phyloP scores from a whole-genome alignment of 23 tunicate species.

The Trididemnum nubilum region DNA sequence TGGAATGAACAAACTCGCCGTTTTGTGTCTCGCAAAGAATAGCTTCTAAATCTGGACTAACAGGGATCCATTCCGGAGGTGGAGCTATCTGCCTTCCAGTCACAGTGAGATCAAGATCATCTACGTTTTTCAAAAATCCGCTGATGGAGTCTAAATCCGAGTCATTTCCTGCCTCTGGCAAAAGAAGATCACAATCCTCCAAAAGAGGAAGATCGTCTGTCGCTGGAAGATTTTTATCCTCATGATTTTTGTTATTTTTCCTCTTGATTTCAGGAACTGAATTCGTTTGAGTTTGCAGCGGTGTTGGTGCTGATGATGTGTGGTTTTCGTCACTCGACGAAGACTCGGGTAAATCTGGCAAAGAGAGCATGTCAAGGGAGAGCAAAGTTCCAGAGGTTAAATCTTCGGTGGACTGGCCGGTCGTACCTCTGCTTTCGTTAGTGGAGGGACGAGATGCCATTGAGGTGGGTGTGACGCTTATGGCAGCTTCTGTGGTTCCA shows the following conservation, averaged over 20 bases:
- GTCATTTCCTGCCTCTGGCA: not conserved
- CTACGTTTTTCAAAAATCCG: slow-evolving; percentile 53
- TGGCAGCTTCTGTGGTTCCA: slow-evolving; percentile 5
- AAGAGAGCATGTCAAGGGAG: slow-evolving; percentile 8
- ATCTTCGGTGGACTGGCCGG: slow-evolving; percentile 16
- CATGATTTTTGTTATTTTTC: not conserved
- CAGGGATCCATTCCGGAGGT: slow-evolving; percentile 80
- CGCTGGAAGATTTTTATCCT: not conserved
- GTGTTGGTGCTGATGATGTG: not conserved
- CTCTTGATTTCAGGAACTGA: not conserved
- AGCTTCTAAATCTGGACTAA: slow-evolving; percentile 45
- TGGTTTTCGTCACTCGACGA: slow-evolving; percentile 28
- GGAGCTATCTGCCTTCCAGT: slow-evolving; percentile 74
- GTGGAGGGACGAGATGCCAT: slow-evolving; percentile 28
- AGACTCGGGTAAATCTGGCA: slow-evolving; percentile 27
- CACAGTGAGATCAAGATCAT: slow-evolving; percentile 75
- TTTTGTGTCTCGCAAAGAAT: slow-evolving; percentile 79
- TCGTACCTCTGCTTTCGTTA: not conserved
- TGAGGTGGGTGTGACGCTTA: slow-evolving; percentile 37
- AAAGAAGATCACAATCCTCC: slow-evolving; percentile 1
- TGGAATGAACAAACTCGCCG: slow-evolving; percentile 14
- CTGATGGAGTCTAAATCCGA: slow-evolving; percentile 11
- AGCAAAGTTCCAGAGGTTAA: slow-evolving; percentile 11
- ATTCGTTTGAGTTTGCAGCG: not conserved
- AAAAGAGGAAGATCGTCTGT: slow-evolving; percentile 6